phyloP scores from a whole-genome alignment of 35 echinoderm and acorn worm species.

The Heliocidaris tuberculata region DNA sequence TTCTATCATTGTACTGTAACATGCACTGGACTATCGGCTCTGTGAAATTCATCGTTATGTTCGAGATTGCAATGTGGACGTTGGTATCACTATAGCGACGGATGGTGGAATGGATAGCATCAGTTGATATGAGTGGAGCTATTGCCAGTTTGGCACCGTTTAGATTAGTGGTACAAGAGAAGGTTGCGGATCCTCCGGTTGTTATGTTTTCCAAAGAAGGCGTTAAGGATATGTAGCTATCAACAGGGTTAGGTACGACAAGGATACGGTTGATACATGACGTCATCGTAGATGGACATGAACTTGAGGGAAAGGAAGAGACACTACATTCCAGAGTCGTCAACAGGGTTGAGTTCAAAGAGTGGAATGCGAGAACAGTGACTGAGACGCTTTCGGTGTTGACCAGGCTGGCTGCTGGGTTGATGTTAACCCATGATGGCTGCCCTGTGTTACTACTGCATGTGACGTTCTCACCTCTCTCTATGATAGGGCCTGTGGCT shows the following conservation, averaged over 20 bases:
- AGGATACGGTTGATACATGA: not conserved
- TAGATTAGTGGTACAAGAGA: not conserved
- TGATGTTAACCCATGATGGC: not conserved
- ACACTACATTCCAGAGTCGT: not conserved
- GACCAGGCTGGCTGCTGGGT: not conserved
- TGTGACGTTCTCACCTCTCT: not conserved
- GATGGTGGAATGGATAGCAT: not conserved
- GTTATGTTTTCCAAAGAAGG: not conserved
- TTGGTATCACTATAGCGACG: not conserved
- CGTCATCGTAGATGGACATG: not conserved
- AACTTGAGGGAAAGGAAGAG: not conserved
- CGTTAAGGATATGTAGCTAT: conserved; percentile 2
- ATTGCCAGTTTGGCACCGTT: not conserved
- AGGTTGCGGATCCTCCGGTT: not conserved
- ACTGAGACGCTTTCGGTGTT: not conserved
- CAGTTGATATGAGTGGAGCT: not conserved
- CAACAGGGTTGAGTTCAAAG: not conserved
- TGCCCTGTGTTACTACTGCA: not conserved
- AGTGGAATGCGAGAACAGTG: not conserved
- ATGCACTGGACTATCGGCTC: conserved; percentile 12
- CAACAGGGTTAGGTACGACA: not conserved
- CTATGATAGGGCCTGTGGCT: not conserved
- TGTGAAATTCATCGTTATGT: not conserved
- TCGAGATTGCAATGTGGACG: not conserved
- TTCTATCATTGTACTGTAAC: not conserved